Evolutionary conservation across 2,113 vertebrate species (phyloP).

Genomic region (Stegostoma tigrinum): DNA sequence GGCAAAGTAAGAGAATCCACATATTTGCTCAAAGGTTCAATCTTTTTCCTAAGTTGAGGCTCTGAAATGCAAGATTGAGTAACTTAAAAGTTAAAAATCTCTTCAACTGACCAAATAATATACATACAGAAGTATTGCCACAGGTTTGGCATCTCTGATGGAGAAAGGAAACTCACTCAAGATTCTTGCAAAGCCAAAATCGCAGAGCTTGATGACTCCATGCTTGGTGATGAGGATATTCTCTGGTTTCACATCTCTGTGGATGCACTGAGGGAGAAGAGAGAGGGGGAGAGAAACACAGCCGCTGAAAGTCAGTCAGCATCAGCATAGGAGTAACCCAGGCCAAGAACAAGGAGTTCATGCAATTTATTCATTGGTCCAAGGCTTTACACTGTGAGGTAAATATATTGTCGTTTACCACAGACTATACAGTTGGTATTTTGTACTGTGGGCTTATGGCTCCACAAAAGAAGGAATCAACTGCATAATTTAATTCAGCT

Average conservation of each 20-base stretch:
- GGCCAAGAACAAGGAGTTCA: neutral
- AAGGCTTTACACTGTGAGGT: neutral
- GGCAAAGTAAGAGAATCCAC: too few species aligned
- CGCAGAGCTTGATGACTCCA: constrained; percentile 34
- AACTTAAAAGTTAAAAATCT: too few species aligned
- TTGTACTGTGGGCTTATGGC: neutral
- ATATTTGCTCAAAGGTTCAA: too few species aligned
- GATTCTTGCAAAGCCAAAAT: constrained; percentile 38
- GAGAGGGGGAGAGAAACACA: too few species aligned
- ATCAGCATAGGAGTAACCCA: neutral
- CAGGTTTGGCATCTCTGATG: neutral
- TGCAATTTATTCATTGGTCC: neutral
- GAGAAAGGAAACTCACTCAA: constrained; percentile 27
- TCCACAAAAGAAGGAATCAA: neutral
- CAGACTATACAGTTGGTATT: neutral
- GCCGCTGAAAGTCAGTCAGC: too few species aligned
- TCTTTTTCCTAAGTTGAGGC: too few species aligned
- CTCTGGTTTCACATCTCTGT: constrained; percentile 38
- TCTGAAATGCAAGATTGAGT: too few species aligned
- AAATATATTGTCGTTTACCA: neutral
- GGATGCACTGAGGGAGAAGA: constrained; percentile 35
- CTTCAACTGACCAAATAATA: neutral
- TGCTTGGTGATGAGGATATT: constrained; percentile 39
- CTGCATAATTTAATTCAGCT: neutral
- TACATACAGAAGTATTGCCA: too few species aligned